phyloP scores from a whole-genome alignment of 1,140 invertebrate species.

The Idris sp. region DNA sequence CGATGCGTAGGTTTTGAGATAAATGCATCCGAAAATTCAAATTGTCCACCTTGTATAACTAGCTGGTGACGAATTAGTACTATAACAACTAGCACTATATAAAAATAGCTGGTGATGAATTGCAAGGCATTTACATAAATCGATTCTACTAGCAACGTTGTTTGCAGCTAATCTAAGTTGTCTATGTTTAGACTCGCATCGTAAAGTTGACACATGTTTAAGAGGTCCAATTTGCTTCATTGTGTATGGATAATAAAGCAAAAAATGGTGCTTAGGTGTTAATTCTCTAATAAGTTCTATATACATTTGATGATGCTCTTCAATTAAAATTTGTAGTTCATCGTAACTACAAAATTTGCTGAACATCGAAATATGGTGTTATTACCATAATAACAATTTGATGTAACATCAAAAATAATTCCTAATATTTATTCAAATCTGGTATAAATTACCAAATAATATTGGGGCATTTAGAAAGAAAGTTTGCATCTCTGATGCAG shows the following conservation, averaged over 20 bases:
- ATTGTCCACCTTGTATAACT: no score
- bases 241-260: neutral
- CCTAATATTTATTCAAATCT: conserved; percentile 9
- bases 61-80: no score
- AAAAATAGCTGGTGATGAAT: conserved; percentile 1
- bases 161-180: neutral
- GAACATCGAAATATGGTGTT: conserved; percentile 7
- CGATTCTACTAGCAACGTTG: neutral
- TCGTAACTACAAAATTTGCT: conserved; percentile 17
- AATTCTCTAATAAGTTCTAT: conserved; percentile 3
- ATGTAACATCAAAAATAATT: conserved; percentile 15
- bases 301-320: conserved; percentile 15
- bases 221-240: conserved; percentile 1
- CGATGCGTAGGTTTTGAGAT: no score
- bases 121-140: neutral
- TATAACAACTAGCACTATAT: no score
- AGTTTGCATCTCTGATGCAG: conserved; percentile 23
- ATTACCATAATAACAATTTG: conserved; percentile 9
- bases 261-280: conserved; percentile 16
- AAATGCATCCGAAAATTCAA: no score
- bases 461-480: conserved; percentile 17
- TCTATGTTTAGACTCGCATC: neutral
- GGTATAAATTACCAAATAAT: conserved; percentile 15
- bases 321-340: conserved; percentile 1
- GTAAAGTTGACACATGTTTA: neutral